Evolutionary conservation across 2,797 vertebrate species (phyloP).

Genomic region (Sebastolobus alascanus): DNA sequence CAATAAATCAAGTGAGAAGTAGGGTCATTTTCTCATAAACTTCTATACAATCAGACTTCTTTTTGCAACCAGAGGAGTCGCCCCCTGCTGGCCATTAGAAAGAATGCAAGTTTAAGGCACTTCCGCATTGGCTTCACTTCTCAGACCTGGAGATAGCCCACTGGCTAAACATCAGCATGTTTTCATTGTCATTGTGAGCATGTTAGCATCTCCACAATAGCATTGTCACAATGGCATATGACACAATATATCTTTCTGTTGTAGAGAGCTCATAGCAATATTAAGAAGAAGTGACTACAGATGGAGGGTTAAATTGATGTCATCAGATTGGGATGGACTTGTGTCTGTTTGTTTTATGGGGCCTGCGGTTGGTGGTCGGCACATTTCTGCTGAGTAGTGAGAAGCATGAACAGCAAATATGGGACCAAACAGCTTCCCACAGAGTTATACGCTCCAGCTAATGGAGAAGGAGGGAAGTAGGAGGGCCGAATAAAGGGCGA

Average conservation of each 20-base stretch:
- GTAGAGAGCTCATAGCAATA: constrained; percentile 11
- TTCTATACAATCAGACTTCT: neutral
- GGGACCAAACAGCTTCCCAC: constrained; percentile 73
- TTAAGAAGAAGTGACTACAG: constrained; percentile 31
- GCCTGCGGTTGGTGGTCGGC: constrained; percentile 68
- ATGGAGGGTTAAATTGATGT: constrained; percentile 51
- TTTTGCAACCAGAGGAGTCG: neutral
- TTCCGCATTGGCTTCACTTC: no score
- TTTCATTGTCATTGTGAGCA: neutral
- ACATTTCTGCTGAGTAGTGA: constrained; percentile 81
- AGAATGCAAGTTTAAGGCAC: no score
- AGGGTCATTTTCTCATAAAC: no score
- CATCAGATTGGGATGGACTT: constrained; percentile 58
- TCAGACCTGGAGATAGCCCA: no score
- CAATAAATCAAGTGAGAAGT: no score
- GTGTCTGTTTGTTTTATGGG: constrained; percentile 74
- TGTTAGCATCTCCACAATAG: neutral
- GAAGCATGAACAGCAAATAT: constrained; percentile 75
- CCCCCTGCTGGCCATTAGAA: neutral
- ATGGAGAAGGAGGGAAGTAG: constrained; percentile 71
- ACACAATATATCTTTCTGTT: neutral
- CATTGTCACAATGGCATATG: neutral
- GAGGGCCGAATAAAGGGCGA: constrained; percentile 64
- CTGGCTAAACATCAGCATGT: neutral
- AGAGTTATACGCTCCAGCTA: constrained; percentile 62